Conservation (phyloP, 2,797 vertebrate species). For the Hoplostethus mediterraneus region DNA sequence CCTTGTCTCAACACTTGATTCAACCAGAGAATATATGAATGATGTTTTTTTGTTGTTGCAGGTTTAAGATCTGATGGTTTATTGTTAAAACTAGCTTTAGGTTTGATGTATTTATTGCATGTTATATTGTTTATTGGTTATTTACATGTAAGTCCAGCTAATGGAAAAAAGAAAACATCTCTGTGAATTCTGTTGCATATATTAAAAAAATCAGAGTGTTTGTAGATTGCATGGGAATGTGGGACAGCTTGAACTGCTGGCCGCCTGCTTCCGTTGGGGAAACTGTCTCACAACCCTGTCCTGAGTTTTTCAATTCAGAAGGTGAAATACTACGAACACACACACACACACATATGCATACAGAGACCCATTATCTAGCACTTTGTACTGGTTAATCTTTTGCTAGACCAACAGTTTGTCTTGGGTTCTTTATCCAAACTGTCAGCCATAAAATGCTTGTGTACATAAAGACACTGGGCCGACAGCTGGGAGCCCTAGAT, state of each 20-base stretch:
- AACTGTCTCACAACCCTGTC: constrained; percentile 85
- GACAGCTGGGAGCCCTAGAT: constrained; percentile 10
- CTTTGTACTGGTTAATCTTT: constrained; percentile 59
- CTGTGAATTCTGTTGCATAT: not conserved
- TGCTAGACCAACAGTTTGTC: constrained; percentile 23
- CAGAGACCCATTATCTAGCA: constrained; percentile 21
- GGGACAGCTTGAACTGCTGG: constrained; percentile 92
- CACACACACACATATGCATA: not conserved
- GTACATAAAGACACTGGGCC: constrained; percentile 39
- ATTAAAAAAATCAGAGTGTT: constrained; percentile 39
- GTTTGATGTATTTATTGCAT: not conserved
- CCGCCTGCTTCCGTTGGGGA: constrained; percentile 81
- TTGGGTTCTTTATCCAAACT: constrained; percentile 43
- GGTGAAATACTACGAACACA: constrained; percentile 76
- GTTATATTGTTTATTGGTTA: not conserved
- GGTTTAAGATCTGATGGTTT: not conserved
- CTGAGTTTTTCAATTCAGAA: constrained; percentile 84
- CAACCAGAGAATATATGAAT: not conserved
- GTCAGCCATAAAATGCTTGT: constrained; percentile 27
- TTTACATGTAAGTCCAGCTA: not conserved
- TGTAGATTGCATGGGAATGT: constrained; percentile 83
- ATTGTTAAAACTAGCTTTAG: not conserved
- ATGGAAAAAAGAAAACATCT: not conserved
- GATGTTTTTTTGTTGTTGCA: not conserved
- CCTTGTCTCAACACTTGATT: not conserved